These are phyloP conservation scores for Pterocles burchelli DNA, from an alignment of 2,113 vertebrate species.

Conservation along the genomic window DNA sequence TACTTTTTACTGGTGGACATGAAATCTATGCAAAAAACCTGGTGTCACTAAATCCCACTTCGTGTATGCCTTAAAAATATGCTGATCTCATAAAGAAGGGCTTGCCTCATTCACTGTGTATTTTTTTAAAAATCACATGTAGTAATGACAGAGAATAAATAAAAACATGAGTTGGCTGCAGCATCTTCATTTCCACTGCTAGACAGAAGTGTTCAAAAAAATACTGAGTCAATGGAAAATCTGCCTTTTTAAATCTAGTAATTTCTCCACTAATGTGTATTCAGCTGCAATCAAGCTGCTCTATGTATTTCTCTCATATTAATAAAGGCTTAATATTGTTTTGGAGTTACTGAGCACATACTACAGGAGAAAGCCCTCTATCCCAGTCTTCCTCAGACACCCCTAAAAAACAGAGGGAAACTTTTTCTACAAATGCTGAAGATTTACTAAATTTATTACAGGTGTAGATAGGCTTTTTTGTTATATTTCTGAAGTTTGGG, in stretches of 20 bases:
- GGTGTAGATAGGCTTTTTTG: accelerated
- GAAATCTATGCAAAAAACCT: background rate
- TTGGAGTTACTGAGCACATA: background rate
- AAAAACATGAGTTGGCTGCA: background rate
- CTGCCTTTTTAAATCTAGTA: background rate
- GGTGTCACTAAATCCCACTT: background rate
- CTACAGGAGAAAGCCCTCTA: background rate
- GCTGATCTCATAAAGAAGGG: background rate
- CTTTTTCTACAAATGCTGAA: background rate
- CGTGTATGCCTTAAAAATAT: background rate
- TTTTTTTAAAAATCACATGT: background rate
- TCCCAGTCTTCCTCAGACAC: background rate
- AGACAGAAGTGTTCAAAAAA: background rate
- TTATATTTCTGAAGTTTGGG: background rate
- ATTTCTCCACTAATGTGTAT: background rate
- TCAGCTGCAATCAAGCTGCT: background rate
- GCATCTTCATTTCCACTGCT: background rate
- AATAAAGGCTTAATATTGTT: background rate
- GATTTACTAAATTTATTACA: background rate
- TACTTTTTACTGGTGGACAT: background rate
- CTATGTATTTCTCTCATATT: background rate
- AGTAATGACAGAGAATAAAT: background rate
- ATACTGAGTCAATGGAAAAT: background rate
- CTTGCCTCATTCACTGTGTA: background rate
- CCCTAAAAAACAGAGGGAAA: background rate